Evolutionary conservation across 2,113 vertebrate species (phyloP), one percentile per base, ranked within the genome.

Genomic region (Symphodus melops): DNA sequence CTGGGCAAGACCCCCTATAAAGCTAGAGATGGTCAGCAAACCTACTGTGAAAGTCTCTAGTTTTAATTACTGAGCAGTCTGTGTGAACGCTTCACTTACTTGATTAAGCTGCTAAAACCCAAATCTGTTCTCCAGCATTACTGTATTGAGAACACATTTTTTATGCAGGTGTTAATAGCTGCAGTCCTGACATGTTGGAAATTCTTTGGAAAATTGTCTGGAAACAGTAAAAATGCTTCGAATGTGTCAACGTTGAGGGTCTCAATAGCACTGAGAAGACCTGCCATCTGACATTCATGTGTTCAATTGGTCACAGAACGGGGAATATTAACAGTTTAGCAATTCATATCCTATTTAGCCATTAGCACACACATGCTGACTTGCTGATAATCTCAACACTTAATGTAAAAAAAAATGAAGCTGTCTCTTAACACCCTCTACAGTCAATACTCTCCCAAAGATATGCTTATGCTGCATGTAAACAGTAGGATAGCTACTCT

Each of bases 21-120:
- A 46, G 62, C 37, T 67, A 20, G 20, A 72, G 49, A 59, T 72
- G 68, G 70, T 72, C 67, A 81, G 83, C 42, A 67, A 70, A 83
- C 80, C 81, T 66, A 68, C 74, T 76, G 77, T 77, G 63, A 69
- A 71, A 67, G 23, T 61, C 79, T 86, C 67, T 83, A 57, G 76
- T 73, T 59, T 75, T 64, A 85, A 83, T 86, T 82, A 78, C 67
- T 6, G 59, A 68, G 69, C 70, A 68, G 62, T 62, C 49, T 25
- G 65, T 60, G 49, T 33, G 28, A 33, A 37, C 28, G 7, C 64
- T 77, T 19, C 11, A 25, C 76, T 16, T 77, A 46, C 51, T 61
- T 64, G 58, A 75, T 83, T 67, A 69, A 59, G 60, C 83, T 72
- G 66, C 78, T 79, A 75, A 17, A 39, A 75, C 17, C 59, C 55